These are phyloP conservation scores for Poecilia wingei DNA, from an alignment of 2,797 vertebrate species.

Conservation along the genomic window DNA sequence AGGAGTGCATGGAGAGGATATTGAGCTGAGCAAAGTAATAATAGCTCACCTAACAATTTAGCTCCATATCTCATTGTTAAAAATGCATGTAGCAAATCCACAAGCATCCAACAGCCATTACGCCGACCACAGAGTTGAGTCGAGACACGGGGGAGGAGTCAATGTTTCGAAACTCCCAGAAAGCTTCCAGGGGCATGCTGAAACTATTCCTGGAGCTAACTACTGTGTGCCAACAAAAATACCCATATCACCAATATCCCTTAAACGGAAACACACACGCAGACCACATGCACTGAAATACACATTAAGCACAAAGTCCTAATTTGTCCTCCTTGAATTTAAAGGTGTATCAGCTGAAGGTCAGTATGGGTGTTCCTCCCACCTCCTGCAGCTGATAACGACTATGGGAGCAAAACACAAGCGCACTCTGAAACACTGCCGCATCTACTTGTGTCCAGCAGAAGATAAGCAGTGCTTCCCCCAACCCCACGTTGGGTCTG, in stretches of 20 bases:
- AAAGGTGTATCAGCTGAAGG: constrained; percentile 56
- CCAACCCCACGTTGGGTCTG: constrained; percentile 9
- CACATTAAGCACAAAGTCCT: constrained; percentile 28
- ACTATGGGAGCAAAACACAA: constrained; percentile 46
- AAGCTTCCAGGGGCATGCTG: constrained; percentile 16
- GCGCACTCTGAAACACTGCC: constrained; percentile 22
- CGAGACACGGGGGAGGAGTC: constrained; percentile 10
- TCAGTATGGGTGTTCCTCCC: constrained; percentile 51
- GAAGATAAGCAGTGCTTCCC: constrained; percentile 54
- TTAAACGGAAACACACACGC: constrained; percentile 21
- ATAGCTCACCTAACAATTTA: too few species aligned
- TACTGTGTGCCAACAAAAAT: constrained; percentile 49
- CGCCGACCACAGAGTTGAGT: constrained; percentile 4
- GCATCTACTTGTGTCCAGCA: constrained; percentile 40
- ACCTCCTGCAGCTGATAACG: constrained; percentile 61
- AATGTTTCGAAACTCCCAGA: constrained; percentile 39
- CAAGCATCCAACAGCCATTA: neutral
- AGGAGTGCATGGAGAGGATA: too few species aligned
- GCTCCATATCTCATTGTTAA: neutral
- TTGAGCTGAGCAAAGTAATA: too few species aligned
- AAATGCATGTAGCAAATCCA: constrained; percentile 16
- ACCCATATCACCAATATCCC: constrained; percentile 10
- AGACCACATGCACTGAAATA: constrained; percentile 9
- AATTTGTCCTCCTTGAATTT: constrained; percentile 38
- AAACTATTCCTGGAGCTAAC: constrained; percentile 48